phyloP scores from a whole-genome alignment of 2,797 vertebrate species.

The Onychomys arenicola region DNA sequence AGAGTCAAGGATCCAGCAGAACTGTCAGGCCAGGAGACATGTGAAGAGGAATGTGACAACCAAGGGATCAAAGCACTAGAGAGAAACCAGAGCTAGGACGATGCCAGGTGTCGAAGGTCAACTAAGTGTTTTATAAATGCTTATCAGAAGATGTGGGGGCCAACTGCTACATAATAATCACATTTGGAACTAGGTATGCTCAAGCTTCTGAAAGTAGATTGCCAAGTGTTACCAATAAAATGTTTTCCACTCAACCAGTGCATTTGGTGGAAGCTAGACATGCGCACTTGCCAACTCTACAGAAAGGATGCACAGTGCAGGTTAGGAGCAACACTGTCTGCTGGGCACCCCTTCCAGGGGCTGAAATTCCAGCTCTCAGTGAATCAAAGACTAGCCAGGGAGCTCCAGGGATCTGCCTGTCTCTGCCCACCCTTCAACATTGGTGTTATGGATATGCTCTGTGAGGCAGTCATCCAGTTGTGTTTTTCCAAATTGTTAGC shows the following conservation, averaged over 20 bases:
- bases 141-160: background rate
- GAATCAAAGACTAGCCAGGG: background rate
- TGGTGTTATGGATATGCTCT: background rate
- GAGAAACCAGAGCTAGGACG: background rate
- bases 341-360: no score
- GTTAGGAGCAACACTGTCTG: background rate
- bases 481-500: constrained; percentile 35
- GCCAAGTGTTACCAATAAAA: background rate
- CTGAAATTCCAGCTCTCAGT: no score
- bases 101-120: background rate
- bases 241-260: background rate
- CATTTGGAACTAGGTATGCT: no score
- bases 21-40: background rate
- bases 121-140: background rate
- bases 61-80: background rate
- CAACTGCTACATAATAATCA: background rate
- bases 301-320: background rate
- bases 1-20: background rate
- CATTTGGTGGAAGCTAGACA: background rate
- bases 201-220: background rate
- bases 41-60: background rate
- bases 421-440: background rate
- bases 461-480: background rate
- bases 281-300: background rate
- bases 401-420: background rate